Evolutionary conservation across 2,797 vertebrate genomes (phyloP).

Genomic region (Sebastes itinus): DNA sequence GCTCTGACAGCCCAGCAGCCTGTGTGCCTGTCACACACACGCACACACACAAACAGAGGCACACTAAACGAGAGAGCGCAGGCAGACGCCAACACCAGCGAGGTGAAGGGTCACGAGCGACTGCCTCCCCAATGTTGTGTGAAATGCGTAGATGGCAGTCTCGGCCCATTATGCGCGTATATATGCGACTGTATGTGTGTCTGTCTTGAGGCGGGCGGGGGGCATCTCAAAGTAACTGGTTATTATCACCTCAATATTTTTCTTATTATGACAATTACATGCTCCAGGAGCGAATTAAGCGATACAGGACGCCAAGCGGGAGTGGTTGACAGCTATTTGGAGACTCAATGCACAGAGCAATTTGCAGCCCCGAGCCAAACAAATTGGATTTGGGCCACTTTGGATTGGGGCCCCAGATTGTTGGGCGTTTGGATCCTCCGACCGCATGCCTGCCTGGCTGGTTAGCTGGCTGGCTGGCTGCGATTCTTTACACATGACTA

Average conservation of each 20-base stretch:
- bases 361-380: slow-evolving; percentile 86
- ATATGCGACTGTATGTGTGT: slow-evolving; percentile 17
- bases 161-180: slow-evolving; percentile 58
- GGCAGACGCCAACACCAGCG: slow-evolving; percentile 60
- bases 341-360: slow-evolving; percentile 88
- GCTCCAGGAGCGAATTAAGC: slow-evolving; percentile 87
- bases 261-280: slow-evolving; percentile 90
- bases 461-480: slow-evolving; percentile 57
- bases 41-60: slow-evolving; percentile 31
- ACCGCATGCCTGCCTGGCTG: slow-evolving; percentile 62
- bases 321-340: slow-evolving; percentile 89
- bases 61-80: slow-evolving; percentile 46
- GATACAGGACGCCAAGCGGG: slow-evolving; percentile 84
- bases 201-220: slow-evolving; percentile 50
- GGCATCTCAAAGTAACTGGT: slow-evolving; percentile 83
- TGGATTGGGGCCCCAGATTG: slow-evolving; percentile 84
- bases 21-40: slow-evolving; percentile 52
- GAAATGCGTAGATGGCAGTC: slow-evolving; percentile 75
- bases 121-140: slow-evolving; percentile 79
- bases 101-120: slow-evolving; percentile 78
- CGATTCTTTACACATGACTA: slow-evolving; percentile 66
- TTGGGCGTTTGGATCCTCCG: slow-evolving; percentile 79
- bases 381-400: slow-evolving; percentile 89
- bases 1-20: slow-evolving; percentile 71
- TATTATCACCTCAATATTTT: slow-evolving; percentile 90